These are phyloP conservation scores for Whitmania pigra DNA, from an alignment of 1,140 invertebrate genomes.

Conservation along the genomic window DNA sequence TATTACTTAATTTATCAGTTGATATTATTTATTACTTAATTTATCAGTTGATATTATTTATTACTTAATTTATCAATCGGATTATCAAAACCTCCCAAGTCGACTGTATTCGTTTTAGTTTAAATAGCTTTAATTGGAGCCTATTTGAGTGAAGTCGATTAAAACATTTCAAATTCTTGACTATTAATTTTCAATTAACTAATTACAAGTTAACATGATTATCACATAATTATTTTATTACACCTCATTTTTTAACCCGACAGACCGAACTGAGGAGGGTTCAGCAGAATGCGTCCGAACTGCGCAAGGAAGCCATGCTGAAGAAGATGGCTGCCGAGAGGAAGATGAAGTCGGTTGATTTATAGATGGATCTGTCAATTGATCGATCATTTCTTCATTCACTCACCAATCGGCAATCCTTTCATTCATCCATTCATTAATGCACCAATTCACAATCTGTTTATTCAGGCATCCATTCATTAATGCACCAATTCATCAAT, in stretches of 20 bases:
- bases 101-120: too few species aligned
- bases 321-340: conserved; percentile 38
- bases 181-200: too few species aligned
- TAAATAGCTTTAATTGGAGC: too few species aligned
- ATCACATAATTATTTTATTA: conserved; percentile 2
- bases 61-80: too few species aligned
- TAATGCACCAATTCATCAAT: too few species aligned
- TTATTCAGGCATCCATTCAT: neutral
- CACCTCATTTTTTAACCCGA: conserved; percentile 11
- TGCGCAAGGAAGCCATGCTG: conserved; percentile 34
- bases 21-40: too few species aligned
- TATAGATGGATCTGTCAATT: neutral
- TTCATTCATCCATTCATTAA: neutral
- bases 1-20: too few species aligned
- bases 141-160: too few species aligned
- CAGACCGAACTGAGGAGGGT: conserved; percentile 37
- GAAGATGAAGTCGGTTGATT: conserved; percentile 34
- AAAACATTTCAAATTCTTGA: too few species aligned
- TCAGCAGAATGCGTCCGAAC: conserved; percentile 37
- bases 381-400: neutral
- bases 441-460: neutral
- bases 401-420: neutral
- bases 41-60: too few species aligned
- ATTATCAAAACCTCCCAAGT: too few species aligned
- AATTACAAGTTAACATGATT: too few species aligned